Percentiles rank a stretch among this genome's conserved stretches.
These are phyloP conservation scores for Melanotaenia parkinsoni DNA, from an alignment of 2,797 vertebrate species.

Conservation along the genomic window DNA sequence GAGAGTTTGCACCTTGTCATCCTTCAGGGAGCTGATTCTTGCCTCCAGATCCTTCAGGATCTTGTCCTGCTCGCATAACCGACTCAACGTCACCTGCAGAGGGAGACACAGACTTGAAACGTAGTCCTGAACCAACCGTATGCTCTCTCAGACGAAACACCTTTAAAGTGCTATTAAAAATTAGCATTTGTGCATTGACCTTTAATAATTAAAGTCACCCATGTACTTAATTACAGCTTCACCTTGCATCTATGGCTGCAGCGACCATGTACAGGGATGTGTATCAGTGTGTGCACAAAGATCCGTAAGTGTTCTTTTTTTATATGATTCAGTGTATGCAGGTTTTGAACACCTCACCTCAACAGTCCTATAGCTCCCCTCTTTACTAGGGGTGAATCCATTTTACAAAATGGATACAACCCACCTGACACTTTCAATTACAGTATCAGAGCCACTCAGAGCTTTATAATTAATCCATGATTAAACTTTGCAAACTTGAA, in stretches of 20 bases:
- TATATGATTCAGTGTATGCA: neutral
- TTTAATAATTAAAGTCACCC: slow-evolving; percentile 31
- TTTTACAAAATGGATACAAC: slow-evolving; percentile 47
- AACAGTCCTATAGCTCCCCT: neutral
- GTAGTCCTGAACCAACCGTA: no score
- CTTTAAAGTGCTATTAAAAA: slow-evolving; percentile 3
- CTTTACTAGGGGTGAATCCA: slow-evolving; percentile 37
- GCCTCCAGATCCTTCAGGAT: slow-evolving; percentile 92
- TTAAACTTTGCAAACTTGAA: slow-evolving; percentile 31
- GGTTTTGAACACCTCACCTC: slow-evolving; percentile 13
- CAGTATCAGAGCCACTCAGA: slow-evolving; percentile 18
- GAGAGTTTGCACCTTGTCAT: slow-evolving; percentile 88
- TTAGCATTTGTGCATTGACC: slow-evolving; percentile 26
- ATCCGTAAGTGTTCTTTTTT: neutral
- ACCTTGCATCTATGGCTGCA: slow-evolving; percentile 16
- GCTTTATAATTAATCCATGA: slow-evolving; percentile 48
- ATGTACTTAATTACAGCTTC: slow-evolving; percentile 36
- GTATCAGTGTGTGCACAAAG: neutral
- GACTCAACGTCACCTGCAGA: slow-evolving; percentile 91
- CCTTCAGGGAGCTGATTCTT: slow-evolving; percentile 92
- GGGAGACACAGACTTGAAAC: slow-evolving; percentile 43
- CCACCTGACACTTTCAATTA: slow-evolving; percentile 54
- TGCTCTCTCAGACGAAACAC: neutral
- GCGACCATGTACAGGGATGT: neutral
- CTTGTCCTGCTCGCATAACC: slow-evolving; percentile 95